Evolutionary conservation across 2,888 invertebrate species (phyloP), one percentile per base, ranked within the genome.

Genomic region (Sturmia bella): DNA sequence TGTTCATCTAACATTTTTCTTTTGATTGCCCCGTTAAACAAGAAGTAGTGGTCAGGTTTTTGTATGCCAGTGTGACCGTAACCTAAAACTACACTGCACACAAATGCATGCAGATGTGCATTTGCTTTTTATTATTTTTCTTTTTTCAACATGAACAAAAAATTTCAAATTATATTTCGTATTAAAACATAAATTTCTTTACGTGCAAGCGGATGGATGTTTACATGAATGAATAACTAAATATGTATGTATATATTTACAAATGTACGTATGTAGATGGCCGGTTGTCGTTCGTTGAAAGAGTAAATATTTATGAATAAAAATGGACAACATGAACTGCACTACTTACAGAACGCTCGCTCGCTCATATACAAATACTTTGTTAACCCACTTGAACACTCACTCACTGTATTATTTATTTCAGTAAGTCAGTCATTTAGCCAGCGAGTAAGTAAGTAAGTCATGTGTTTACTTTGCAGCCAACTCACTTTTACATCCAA

Each of bases 261-360:
- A n/a, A n/a, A n/a, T n/a, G 45, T 73, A n/a, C 48, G 39, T 63
- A 52, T n/a, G 17, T 56, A 52, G 24, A 37, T 50, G 45, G 54
- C 3, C 41, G 13, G 21, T 48, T 13, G 17, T 17, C 41, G 54
- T 56, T 56, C 32, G 63, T 24, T 66, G 27, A 7, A 43, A 54
- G 68, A 54, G 69, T 43, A 54, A 70, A 79, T 54, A 68, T 66
- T 72, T 72, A 52, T 57, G 57, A 57, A 80, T 54, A 80, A 68
- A 73, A 69, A 57, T 74, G 74, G 80, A 64, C 74, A 80, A 32
- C 57, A 54, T 63, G 48, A 41, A 63, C 39, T 27, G 32, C 19
- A 43, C 56, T 48, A 52, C 63, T 56, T 39, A 45, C 24, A 39
- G 1, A 13, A 50, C 39, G 43, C 57, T 12, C 15, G 12, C 54